Percentiles rank a stretch among this genome's conserved stretches.
Evolutionary conservation across 2,797 vertebrate genomes (phyloP).

Genomic region (Fistularia tabacaria): DNA sequence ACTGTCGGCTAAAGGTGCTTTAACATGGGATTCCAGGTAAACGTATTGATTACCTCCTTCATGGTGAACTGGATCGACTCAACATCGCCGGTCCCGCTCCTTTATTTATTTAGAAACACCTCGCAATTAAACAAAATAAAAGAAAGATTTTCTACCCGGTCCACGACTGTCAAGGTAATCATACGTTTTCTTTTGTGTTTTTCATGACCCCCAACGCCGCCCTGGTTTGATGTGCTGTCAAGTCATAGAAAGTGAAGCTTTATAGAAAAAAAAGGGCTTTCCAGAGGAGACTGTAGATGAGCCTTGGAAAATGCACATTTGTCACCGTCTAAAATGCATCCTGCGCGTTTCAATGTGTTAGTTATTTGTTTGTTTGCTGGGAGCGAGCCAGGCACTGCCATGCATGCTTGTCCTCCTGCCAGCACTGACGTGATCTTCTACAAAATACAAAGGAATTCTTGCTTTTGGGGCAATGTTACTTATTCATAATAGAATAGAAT

Average conservation of each 20-base stretch:
- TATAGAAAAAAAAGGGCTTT: neutral
- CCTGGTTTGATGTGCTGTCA: constrained; percentile 29
- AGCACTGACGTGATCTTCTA: constrained; percentile 59
- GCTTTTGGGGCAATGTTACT: constrained; percentile 63
- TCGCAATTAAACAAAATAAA: constrained; percentile 60
- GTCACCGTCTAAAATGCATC: constrained; percentile 48
- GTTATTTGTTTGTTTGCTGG: constrained; percentile 66
- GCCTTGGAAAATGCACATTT: constrained; percentile 26
- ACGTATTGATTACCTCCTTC: constrained; percentile 75
- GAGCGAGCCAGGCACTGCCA: constrained; percentile 38
- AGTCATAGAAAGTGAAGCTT: constrained; percentile 11
- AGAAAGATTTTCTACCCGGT: constrained; percentile 53
- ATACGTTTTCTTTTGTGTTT: constrained; percentile 30
- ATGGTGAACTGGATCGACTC: constrained; percentile 74
- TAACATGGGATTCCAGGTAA: constrained; percentile 72
- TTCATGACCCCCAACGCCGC: constrained; percentile 1
- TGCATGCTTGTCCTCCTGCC: constrained; percentile 34
- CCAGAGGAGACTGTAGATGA: constrained; percentile 8
- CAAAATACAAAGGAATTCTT: constrained; percentile 53
- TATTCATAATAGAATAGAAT: constrained; percentile 77
- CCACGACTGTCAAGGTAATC: constrained; percentile 37
- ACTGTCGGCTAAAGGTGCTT: constrained; percentile 68
- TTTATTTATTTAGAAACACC: constrained; percentile 70
- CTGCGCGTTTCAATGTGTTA: constrained; percentile 52
- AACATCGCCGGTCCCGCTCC: constrained; percentile 64